Evolutionary conservation across 2,888 invertebrate species (phyloP), one percentile per base, ranked within the genome.

Genomic region (Choristoneura rosaceana): DNA sequence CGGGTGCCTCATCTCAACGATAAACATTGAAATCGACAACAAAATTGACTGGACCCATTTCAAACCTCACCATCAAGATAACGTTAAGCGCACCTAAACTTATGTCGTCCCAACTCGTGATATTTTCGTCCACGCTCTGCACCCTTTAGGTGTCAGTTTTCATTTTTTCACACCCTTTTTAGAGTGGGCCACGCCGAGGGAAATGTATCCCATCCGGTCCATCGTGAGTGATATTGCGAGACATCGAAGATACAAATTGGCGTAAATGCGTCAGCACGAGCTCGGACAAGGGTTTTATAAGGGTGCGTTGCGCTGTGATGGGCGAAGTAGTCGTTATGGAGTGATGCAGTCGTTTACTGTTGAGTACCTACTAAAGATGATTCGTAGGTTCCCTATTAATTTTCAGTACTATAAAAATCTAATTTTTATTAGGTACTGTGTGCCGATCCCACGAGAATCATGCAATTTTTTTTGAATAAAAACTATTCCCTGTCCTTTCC

Each of bases 251-350:
- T 62, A 71, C 67, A 71, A 71, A 71, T 67, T 67, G 71, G 62
- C 71, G 58, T 67, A 58, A 71, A 60, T 47, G 62, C 52, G 71
- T 71, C 71, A 71, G 71, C 67, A 71, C n/a, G 69, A 52, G 38
- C 41, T 52, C 15, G 71, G 67, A 71, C 71, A 67, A 71, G 71
- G 71, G 71, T 71, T 55, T 43, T 52, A 64, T 64, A 63, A 71
- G 71, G 67, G 62, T 67, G 25, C 50, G 15, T 15, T 15, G 15
- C 8, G 4, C 25, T 0, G 25, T 0, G 12, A 10, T 12, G n/a
- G 12, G 12, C 25, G 25, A 55, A 25, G 55, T 25, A 25, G 25
- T 55, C 25, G 55, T 3, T 25, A 1, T 25, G 17, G 12, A 25
- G 55, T 17, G 9, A 17, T 52, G 17, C 52, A 52, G 17, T 52